Evolutionary conservation across 2,113 vertebrate species (phyloP), one percentile per base, ranked within the genome.

Genomic region (Sula dactylatra): DNA sequence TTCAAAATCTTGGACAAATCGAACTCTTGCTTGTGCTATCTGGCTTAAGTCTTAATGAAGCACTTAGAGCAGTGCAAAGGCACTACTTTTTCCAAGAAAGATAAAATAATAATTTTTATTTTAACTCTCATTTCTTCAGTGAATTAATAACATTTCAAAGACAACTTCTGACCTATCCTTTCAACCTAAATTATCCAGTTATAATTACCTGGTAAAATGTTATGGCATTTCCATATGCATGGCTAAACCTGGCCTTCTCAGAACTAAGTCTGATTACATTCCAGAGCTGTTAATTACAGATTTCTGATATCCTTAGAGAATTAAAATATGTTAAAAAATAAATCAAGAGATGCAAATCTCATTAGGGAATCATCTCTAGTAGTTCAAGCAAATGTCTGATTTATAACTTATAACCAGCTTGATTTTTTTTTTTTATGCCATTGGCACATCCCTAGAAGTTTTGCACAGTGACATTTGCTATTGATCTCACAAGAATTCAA

Each of bases 181-280:
- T 94, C 93, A 86, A 82, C 78, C 10, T 78, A 90, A 90, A 96
- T 87, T 90, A 85, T 80, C 74, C 52, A 67, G 40, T 66, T 86
- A 82, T 85, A 90, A 95, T 84, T 88, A 88, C 83, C 86, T 87
- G 66, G 70, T 88, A 96, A 96, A 97, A 96, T 94, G 93, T 76
- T 76, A 66, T 86, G 83, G 25, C 72, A 86, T 88, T 95, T 86
- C 69, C 91, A 79, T 25, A 77, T 9, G 32, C 0, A 0, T 70
- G 66, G 71, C 77, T 95, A 92, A 85, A 90, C 42, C 61, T 58
- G 73, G 79, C 40, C 66, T 79, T 82, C 76, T 77, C 73, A 36
- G 66, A 44, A 65, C 55, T 73, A 69, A 29, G 59, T 47, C 56
- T 90, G 93, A 82, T 74, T 66, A 66, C 56, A 82, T 67, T 79